Conservation (phyloP, 2,797 vertebrate genomes). For the Lagodon rhomboides region DNA sequence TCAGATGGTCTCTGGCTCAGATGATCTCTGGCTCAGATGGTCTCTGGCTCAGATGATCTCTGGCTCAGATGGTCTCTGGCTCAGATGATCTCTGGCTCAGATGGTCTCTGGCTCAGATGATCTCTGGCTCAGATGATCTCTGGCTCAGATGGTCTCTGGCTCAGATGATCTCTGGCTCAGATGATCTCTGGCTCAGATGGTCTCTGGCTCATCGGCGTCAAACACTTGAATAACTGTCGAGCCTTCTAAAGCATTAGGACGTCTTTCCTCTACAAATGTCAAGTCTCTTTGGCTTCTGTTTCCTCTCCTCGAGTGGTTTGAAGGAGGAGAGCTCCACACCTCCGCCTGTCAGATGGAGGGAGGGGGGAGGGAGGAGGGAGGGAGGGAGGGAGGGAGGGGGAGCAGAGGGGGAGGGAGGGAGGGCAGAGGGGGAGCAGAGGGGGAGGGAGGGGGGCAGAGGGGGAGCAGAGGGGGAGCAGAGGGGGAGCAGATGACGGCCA, state of each 20-base stretch:
- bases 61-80: neutral
- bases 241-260: neutral
- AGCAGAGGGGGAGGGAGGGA: neutral
- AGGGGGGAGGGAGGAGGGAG: neutral
- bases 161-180: neutral
- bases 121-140: neutral
- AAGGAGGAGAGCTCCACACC: conserved; percentile 61
- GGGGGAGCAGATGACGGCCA: conserved; percentile 47
- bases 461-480: neutral
- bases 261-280: conserved; percentile 29
- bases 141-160: neutral
- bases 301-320: conserved; percentile 42
- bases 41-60: neutral
- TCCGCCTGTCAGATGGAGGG: conserved; percentile 67
- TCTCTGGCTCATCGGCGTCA: neutral
- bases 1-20: neutral
- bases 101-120: neutral
- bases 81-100: neutral
- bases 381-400: neutral
- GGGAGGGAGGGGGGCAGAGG: too few relatives aligned
- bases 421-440: conserved; percentile 44
- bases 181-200: neutral
- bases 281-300: conserved; percentile 34
- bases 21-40: neutral
- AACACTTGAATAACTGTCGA: neutral